Percentiles rank a stretch among this genome's conserved stretches.
Conservation (phyloP, 2,888 invertebrate genomes). For the Pseudococcus longispinus region DNA sequence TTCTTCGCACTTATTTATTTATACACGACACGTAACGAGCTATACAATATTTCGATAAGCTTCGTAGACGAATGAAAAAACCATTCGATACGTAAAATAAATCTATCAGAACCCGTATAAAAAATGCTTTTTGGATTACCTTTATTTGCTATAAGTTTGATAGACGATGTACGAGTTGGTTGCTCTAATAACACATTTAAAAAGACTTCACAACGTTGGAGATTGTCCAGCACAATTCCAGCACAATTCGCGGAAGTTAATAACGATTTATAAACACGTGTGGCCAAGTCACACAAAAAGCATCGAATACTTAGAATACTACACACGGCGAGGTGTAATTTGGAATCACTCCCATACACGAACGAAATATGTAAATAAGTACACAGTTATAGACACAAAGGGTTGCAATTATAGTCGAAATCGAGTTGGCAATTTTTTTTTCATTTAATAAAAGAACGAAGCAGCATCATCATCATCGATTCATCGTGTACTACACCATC, state of each 20-base stretch:
- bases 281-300: background rate
- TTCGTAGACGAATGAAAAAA: background rate
- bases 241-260: conserved; percentile 12
- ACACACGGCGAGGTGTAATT: background rate
- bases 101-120: background rate
- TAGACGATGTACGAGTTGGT: background rate
- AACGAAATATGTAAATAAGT: too few relatives aligned
- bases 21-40: background rate
- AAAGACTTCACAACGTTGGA: background rate
- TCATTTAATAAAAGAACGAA: background rate
- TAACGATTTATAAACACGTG: background rate
- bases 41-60: background rate
- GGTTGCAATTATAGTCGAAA: background rate
- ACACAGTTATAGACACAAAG: too few relatives aligned
- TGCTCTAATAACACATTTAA: conserved; percentile 6
- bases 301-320: background rate
- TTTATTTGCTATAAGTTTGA: background rate
- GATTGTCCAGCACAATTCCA: background rate
- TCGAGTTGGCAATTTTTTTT: background rate
- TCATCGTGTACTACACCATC: background rate
- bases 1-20: background rate
- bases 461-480: background rate
- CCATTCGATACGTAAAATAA: background rate
- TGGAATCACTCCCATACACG: background rate
- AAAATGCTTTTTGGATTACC: conserved; percentile 5